Percentiles rank a stretch among this genome's conserved stretches.
phyloP scores from a whole-genome alignment of 2,113 vertebrate species.

The Gymnocephalus cernua region DNA sequence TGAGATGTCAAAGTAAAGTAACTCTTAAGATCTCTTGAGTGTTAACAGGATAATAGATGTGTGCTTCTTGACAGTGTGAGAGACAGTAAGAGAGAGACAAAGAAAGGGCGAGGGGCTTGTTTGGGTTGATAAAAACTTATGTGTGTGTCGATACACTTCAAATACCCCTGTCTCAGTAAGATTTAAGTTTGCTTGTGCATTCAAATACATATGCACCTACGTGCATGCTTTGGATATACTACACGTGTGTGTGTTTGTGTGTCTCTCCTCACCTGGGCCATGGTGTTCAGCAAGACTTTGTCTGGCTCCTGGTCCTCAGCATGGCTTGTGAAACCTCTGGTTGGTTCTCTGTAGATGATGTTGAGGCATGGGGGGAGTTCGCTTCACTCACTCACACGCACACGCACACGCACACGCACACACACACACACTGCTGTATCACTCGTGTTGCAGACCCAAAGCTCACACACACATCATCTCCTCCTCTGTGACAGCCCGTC shows the following conservation, averaged over 20 bases:
- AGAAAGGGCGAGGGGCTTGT: background rate
- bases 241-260: slow-evolving; percentile 9
- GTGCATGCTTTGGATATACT: background rate
- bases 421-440: slow-evolving; percentile 3
- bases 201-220: background rate
- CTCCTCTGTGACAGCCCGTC: slow-evolving; percentile 48
- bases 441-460: slow-evolving; percentile 14
- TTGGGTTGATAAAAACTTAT: background rate
- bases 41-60: background rate
- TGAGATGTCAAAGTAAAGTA: background rate
- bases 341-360: slow-evolving; percentile 22
- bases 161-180: background rate
- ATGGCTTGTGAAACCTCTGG: slow-evolving; percentile 48
- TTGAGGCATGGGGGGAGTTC: slow-evolving; percentile 19
- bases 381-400: no score
- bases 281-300: slow-evolving; percentile 62
- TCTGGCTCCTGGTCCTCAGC: slow-evolving; percentile 45
- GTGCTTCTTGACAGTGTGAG: background rate
- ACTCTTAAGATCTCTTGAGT: background rate
- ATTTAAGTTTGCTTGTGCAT: background rate
- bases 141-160: background rate
- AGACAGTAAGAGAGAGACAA: background rate
- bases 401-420: slow-evolving; percentile 18
- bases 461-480: slow-evolving; percentile 28
- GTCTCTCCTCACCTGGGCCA: slow-evolving; percentile 71